A percentile compares a stretch with the other conserved stretches of the same genome.
Conservation (phyloP, 2,113 vertebrate species). For the Gorsachius goisagi region DNA sequence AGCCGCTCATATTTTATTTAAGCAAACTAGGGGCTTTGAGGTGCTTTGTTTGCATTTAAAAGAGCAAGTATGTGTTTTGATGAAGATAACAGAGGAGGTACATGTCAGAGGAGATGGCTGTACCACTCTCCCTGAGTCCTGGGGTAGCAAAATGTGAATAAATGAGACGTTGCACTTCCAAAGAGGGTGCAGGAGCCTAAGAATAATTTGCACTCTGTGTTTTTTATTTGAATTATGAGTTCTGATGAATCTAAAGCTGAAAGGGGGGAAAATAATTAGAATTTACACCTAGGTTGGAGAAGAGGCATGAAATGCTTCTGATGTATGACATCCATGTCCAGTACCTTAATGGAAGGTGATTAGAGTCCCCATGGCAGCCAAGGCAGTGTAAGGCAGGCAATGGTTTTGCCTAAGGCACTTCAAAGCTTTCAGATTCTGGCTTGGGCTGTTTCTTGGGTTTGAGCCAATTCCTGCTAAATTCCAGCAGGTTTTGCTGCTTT, state of each 20-base stretch:
- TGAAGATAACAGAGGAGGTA: not conserved
- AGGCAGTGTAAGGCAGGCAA: not conserved
- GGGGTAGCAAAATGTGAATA: not conserved
- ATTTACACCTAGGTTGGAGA: not conserved
- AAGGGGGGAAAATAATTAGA: not conserved
- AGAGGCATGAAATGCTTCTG: not conserved
- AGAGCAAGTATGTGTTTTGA: not conserved
- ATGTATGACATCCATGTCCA: too few relatives aligned
- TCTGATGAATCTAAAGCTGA: not conserved
- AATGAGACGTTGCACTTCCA: not conserved
- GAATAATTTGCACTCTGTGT: not conserved
- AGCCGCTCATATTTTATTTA: too few relatives aligned
- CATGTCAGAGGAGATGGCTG: not conserved
- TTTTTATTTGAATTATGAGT: not conserved
- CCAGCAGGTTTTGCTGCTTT: not conserved
- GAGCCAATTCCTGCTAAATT: not conserved
- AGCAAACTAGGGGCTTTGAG: not conserved
- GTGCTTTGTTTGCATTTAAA: not conserved
- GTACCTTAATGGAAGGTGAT: not conserved
- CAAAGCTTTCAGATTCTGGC: not conserved
- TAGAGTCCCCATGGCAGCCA: not conserved
- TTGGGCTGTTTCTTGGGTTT: not conserved
- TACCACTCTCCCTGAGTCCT: fast-evolving
- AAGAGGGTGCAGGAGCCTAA: too few relatives aligned
- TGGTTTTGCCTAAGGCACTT: too few relatives aligned